These are phyloP conservation scores for Himalopsyche japonica DNA, from an alignment of 2,888 invertebrate genomes.

Conservation along the genomic window DNA sequence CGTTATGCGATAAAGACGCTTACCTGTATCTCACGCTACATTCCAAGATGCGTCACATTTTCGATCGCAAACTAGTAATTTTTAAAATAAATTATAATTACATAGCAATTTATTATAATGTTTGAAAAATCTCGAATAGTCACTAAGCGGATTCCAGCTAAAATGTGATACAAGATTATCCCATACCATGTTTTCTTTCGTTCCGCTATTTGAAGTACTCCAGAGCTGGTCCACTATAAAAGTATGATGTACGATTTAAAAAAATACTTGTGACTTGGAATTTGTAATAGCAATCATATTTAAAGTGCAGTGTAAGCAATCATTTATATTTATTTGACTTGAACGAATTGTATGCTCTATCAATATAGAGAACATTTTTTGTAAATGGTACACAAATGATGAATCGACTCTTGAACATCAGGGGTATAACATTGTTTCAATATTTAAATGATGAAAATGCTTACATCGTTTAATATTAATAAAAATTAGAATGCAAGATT, in stretches of 20 bases:
- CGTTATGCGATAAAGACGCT: too few relatives aligned
- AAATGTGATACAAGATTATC: not conserved
- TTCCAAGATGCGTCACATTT: not conserved
- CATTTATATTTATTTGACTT: not conserved
- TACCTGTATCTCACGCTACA: not conserved
- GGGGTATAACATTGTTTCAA: not conserved
- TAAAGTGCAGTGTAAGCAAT: slow-evolving; percentile 1
- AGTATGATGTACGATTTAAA: not conserved
- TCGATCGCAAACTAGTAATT: not conserved
- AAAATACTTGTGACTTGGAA: not conserved
- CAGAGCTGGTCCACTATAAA: not conserved
- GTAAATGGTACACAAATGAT: not conserved
- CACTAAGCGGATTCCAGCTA: not conserved
- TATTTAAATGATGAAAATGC: too few relatives aligned
- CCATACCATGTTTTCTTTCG: not conserved
- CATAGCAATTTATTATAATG: not conserved
- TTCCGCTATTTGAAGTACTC: not conserved
- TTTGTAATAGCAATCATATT: not conserved
- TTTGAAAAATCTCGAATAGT: not conserved
- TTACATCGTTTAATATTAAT: too few relatives aligned
- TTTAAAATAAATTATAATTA: not conserved
- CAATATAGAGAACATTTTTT: not conserved
- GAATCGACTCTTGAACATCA: not conserved
- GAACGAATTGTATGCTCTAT: not conserved
- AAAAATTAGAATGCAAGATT: too few relatives aligned